phyloP scores from a whole-genome alignment of 2,113 vertebrate genomes.

The Cochlearius cochlearius region DNA sequence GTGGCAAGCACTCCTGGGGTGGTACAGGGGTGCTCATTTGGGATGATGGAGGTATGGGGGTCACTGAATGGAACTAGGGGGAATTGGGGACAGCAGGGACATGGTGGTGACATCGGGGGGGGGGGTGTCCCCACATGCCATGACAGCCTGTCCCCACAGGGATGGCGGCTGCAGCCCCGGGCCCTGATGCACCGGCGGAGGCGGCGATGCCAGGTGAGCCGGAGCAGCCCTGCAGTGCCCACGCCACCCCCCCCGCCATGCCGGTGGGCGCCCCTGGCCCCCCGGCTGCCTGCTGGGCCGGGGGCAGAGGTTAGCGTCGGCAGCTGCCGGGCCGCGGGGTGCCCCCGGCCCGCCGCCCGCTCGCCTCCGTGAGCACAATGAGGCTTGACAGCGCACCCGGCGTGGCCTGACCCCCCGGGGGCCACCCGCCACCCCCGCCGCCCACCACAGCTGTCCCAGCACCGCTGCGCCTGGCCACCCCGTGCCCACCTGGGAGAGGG shows the following conservation, averaged over 20 bases:
- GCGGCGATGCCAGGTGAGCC: conserved; percentile 5
- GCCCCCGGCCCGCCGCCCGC: conserved; percentile 21
- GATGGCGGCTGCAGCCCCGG: neutral
- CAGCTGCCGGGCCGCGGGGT: conserved; percentile 44
- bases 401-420: neutral
- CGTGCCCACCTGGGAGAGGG: neutral
- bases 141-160: neutral
- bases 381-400: conserved; percentile 41
- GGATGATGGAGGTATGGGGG: neutral
- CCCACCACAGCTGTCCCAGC: neutral
- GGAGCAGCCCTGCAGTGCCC: neutral
- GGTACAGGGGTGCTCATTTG: neutral
- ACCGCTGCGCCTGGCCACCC: no score
- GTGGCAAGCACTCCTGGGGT: neutral
- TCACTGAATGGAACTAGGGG: neutral
- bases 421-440: neutral
- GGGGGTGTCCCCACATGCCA: neutral
- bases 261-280: neutral
- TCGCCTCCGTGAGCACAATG: conserved; percentile 46
- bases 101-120: neutral
- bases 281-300: neutral
- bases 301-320: conserved; percentile 65
- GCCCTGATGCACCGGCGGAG: neutral
- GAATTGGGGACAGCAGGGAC: neutral
- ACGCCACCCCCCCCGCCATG: neutral